Evolutionary conservation across 2,888 invertebrate species (phyloP), one percentile per base, ranked within the genome.

Genomic region (Automeris io): DNA sequence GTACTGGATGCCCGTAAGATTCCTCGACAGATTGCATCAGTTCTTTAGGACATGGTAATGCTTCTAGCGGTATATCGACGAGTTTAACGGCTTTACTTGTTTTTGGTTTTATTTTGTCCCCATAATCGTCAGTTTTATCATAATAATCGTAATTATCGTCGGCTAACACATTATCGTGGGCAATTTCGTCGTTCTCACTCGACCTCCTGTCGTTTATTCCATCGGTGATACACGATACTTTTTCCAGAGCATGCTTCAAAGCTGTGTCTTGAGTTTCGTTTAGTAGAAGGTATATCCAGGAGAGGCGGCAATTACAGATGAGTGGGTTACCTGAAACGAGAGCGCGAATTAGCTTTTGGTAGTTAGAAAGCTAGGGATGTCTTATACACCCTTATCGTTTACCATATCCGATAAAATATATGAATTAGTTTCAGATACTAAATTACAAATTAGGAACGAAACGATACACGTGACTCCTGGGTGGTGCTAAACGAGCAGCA

Each of bases 221-320:
- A 29, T 90, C 91, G 57, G 91, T 75, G 63, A 90, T 83, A 80
- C 94, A 95, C 41, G 91, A 91, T 61, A 94, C 83, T 69, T 92
- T 90, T 61, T 93, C 92, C 39, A 95, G 88, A 33, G 91, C 89
- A 56, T 89, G 89, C 57, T 87, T 89, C 53, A 94, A 85, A 50
- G 89, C 88, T 49, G 76, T 79, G 76, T 92, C 92, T 70, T 90
- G 89, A 46, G 94, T 94, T 62, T 93, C 92, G 77, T 92, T 91
- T 50, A 90, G 88, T 49, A 95, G 81, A 39, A 89, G 88, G 86
- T 92, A 92, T 71, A 95, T 89, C 95, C 95, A 95, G 35, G 91
- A 89, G 43, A 95, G 88, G 40, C 93, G 92, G 75, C 95, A 95
- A 85, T 95, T 93, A 82, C 95, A 95, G 73, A 90, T 89, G 78